Percentiles rank a stretch among this genome's conserved stretches.
Conservation (phyloP, 2,888 invertebrate species). For the Diadromus collaris region DNA sequence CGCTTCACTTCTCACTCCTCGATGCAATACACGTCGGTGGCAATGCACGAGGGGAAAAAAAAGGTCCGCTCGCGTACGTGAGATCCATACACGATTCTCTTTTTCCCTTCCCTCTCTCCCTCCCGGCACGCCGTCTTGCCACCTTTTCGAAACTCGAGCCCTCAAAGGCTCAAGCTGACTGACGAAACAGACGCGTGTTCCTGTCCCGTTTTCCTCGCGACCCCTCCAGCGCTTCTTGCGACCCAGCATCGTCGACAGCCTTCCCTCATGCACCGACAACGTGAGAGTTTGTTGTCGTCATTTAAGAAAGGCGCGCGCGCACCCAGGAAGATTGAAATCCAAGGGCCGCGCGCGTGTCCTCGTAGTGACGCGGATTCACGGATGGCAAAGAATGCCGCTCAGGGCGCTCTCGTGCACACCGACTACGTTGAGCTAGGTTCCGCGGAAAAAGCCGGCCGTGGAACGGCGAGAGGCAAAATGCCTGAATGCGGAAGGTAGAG, state of each 20-base stretch:
- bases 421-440: constrained; percentile 32
- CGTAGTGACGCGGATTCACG: constrained; percentile 19
- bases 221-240: neutral
- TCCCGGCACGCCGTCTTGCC: constrained; percentile 18
- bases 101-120: constrained; percentile 19
- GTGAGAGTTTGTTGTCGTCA: constrained; percentile 19
- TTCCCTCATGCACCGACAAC: neutral
- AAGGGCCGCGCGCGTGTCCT: constrained; percentile 14
- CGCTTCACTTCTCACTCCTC: constrained; percentile 40
- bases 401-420: constrained; percentile 9
- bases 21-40: constrained; percentile 27
- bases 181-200: constrained; percentile 30
- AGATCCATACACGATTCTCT: constrained; percentile 39
- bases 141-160: constrained; percentile 25
- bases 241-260: constrained; percentile 8
- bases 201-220: constrained; percentile 1
- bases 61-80: constrained; percentile 44
- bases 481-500: constrained; percentile 24
- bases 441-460: constrained; percentile 21
- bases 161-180: constrained; percentile 30
- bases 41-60: constrained; percentile 29
- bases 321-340: neutral
- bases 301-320: neutral
- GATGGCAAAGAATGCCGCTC: constrained; percentile 39
- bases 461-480: constrained; percentile 35